Base-by-base conservation (phyloP, 2,888 invertebrate species). In the Ennomos quercinarius region DNA sequence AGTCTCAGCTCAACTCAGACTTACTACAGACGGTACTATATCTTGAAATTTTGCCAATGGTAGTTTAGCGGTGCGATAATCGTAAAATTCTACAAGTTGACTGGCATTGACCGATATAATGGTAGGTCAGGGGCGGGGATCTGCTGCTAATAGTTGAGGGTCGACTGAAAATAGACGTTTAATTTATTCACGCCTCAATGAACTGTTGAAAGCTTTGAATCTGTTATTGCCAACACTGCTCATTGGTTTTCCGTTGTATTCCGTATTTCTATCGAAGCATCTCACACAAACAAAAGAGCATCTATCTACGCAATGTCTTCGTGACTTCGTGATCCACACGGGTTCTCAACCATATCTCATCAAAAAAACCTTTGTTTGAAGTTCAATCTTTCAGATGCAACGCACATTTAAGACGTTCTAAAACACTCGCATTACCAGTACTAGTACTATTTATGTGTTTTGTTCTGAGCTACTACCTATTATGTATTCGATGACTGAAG, bases 41-140 rank as follows among this genome's bases (percentile, higher is more conserved):
- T 85, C 83, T 92, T 92, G 91, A 91, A 87, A 87, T 89, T 90
- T 86, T 91, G 91, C 91, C 91, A 92, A 91, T 89, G 82, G 75
- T 78, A 76, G 83, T 87, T 89, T 86, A 81, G 86, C 86, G 80
- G 76, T 27, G 80, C 78, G 86, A 84, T 90, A 82, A 89, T 89
- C 90, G 89, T 91, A 89, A 91, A 91, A 87, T 86, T 76, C 77
- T 79, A 80, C 77, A 71, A 73, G 65, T 71, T 77, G 72, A 80
- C 77, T 84, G 90, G 84, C 90, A 89, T 83, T 89, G 90, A 88
- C 88, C 91, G 78, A 87, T 83, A 84, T 90, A 83, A 81, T 70
- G 81, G 80, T 72, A 83, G 91, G 90, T 91, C 89, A 87, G 68
- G 89, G 87, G 64, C 85, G 74, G 27, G 17, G 76, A 52, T 54